Conservation (phyloP, 64 coral and sea anemone genomes). For the Dendrophyllia cribrosa region DNA sequence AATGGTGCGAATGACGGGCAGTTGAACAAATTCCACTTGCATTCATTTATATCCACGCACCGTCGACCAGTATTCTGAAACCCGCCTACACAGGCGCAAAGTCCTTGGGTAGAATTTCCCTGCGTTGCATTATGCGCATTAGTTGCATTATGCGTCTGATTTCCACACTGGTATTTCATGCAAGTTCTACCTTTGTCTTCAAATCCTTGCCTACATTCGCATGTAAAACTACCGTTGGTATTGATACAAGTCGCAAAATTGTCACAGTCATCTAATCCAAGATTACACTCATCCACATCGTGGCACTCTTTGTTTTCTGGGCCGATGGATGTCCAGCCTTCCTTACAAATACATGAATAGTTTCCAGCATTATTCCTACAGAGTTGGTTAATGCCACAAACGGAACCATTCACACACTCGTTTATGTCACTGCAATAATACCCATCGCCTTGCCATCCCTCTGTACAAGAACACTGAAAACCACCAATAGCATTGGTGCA, state of each 20-base stretch:
- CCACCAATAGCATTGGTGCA: conserved; percentile 66
- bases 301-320: conserved; percentile 49
- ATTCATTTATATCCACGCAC: conserved; percentile 73
- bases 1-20: conserved; percentile 54
- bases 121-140: background rate
- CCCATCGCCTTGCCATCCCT: conserved; percentile 72
- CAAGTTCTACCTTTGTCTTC: conserved; percentile 68
- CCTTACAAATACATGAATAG: conserved; percentile 64
- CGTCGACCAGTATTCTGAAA: conserved; percentile 51
- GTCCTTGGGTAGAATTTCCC: background rate
- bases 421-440: conserved; percentile 71
- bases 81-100: conserved; percentile 56
- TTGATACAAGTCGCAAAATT: conserved; percentile 61
- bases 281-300: conserved; percentile 64
- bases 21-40: conserved; percentile 13
- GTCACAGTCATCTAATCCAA: conserved; percentile 56
- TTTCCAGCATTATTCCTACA: conserved; percentile 66
- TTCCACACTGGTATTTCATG: conserved; percentile 50
- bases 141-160: background rate
- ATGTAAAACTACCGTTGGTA: conserved; percentile 69
- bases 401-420: conserved; percentile 46
- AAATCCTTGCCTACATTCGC: conserved; percentile 68
- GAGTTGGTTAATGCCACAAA: conserved; percentile 59
- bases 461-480: conserved; percentile 50
- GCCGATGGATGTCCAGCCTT: conserved; percentile 56